Evolutionary conservation across 2,797 vertebrate species (phyloP), one percentile per base, ranked within the genome.

Genomic region (Huso huso): DNA sequence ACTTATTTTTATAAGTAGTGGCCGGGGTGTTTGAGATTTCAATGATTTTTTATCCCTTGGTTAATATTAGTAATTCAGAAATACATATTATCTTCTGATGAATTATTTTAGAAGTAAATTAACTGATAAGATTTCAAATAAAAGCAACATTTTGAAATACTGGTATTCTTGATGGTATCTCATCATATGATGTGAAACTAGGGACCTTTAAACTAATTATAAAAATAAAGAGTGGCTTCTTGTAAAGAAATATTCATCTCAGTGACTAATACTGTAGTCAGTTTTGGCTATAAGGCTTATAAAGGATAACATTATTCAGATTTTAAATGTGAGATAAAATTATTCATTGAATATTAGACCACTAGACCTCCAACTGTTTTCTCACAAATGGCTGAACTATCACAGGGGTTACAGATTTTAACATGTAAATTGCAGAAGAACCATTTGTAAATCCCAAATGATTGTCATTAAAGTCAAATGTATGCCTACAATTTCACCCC

Each of bases 341-440:
- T 90, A 93, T 93, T 91, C 89, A 91, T 90, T 88, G 89, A 89
- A 90, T 86, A 86, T 87, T 84, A 84, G 79, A 84, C 84, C 82
- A 85, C 78, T 76, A 86, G 88, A 86, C 88, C 87, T 86, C 87
- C 88, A 82, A 87, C 88, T 87, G 88, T 87, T 90, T 86, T 84
- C 85, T 86, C 86, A 89, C 87, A 89, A 90, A 88, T 86, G 86
- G 84, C 74, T 87, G 85, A 90, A 90, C 86, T 88, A 87, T 79
- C 90, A 87, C 75, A 61, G 86, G 88, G 89, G 88, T 90, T 91
- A 88, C 73, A 81, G 86, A 89, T 92, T 82, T 91, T 91, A 92
- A 87, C 90, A 92, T 92, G 91, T 92, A 91, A 90, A 92, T 91
- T 93, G 90, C 87, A 84, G 83, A 82, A 82, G 87, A 90, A 91